Evolutionary conservation across 2,113 vertebrate species (phyloP).

Genomic region (Chaenocephalus aceratus): DNA sequence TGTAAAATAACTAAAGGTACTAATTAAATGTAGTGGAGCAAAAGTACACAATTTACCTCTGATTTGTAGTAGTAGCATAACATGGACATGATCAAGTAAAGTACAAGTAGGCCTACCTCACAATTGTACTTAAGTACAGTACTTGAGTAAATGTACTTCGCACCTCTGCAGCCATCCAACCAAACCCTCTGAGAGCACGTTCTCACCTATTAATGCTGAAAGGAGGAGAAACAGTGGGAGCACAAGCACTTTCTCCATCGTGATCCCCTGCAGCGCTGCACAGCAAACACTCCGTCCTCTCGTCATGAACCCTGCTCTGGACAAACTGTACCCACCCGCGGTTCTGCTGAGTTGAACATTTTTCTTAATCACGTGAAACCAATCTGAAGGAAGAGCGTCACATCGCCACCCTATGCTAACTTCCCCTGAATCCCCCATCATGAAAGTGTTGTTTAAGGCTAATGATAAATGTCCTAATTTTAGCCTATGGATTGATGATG

Average conservation of each 20-base stretch:
- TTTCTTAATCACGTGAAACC: not conserved
- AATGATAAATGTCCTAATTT: too few species aligned
- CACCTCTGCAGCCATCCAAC: not conserved
- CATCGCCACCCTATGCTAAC: not conserved
- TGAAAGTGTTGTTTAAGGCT: not conserved
- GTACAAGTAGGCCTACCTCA: too few species aligned
- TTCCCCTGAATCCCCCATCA: not conserved
- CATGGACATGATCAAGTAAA: too few species aligned
- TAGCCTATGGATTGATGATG: too few species aligned
- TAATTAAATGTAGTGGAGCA: too few species aligned
- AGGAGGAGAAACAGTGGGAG: not conserved
- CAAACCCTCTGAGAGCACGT: not conserved
- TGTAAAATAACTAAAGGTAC: too few species aligned
- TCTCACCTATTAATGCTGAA: conserved; percentile 5
- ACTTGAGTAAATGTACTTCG: too few species aligned
- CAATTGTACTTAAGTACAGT: too few species aligned
- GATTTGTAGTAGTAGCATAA: too few species aligned
- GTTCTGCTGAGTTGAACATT: not conserved
- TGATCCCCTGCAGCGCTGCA: not conserved
- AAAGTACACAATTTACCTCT: too few species aligned
- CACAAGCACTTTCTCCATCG: not conserved
- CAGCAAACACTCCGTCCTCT: not conserved
- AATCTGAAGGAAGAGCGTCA: conserved; percentile 1
- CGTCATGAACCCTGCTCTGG: not conserved
- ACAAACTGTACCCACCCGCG: too few species aligned